Conservation (phyloP, 2,888 invertebrate species). For the Drosophila nr. fundita region DNA sequence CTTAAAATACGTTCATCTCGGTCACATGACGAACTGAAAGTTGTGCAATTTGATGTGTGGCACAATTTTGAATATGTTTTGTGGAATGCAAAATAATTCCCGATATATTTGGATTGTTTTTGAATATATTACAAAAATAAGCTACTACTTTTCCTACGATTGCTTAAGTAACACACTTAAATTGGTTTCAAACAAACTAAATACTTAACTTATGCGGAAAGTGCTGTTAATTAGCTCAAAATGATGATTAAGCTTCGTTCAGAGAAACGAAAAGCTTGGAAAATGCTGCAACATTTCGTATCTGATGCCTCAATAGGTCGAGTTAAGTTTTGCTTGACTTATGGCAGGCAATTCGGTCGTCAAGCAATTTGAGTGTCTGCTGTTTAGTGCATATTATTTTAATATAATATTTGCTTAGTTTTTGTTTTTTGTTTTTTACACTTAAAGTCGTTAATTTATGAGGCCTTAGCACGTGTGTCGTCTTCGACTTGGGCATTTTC, state of each 20-base stretch:
- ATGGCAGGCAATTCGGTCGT: not conserved
- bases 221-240: not conserved
- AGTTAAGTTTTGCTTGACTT: not conserved
- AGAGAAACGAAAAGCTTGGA: not conserved
- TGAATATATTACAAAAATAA: not conserved
- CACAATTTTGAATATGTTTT: too few relatives aligned
- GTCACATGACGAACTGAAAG: not conserved
- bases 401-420: not conserved
- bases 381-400: conserved; percentile 1
- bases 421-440: not conserved
- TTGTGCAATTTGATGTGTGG: not conserved
- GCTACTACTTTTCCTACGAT: too few relatives aligned
- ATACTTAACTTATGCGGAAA: not conserved
- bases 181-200: not conserved
- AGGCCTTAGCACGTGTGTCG: conserved; percentile 5
- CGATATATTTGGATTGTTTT: not conserved
- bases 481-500: conserved; percentile 21
- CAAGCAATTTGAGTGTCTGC: not conserved
- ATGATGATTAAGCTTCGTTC: not conserved
- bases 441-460: conserved; percentile 7
- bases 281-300: not conserved
- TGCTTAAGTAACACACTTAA: not conserved
- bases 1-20: not conserved
- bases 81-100: not conserved
- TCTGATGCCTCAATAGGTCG: not conserved